phyloP scores from a whole-genome alignment of 2,113 vertebrate genomes.

The Lathamus discolor region DNA sequence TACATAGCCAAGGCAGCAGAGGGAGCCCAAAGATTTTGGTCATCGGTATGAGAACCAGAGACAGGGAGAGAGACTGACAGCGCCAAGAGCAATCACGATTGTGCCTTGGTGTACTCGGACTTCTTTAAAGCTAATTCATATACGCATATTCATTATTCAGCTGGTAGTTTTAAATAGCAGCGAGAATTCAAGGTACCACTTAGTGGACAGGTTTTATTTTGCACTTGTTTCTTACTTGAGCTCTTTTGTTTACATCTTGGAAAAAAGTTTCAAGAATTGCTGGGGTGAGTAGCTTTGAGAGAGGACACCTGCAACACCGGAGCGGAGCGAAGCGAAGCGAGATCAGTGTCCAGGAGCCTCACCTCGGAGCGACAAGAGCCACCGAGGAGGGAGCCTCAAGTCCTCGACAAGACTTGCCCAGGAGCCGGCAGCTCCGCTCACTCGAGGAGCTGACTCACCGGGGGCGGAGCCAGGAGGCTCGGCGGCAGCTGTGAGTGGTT shows the following conservation, averaged over 20 bases:
- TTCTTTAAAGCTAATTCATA: not conserved
- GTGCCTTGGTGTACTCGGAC: not conserved
- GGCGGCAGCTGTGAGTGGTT: too few relatives aligned
- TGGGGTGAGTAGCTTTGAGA: too few relatives aligned
- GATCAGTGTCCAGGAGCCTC: too few relatives aligned
- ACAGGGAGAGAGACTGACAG: accelerated
- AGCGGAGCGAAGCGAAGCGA: too few relatives aligned
- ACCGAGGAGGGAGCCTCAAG: too few relatives aligned
- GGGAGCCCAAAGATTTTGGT: conserved; percentile 18
- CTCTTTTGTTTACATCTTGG: not conserved
- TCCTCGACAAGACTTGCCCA: too few relatives aligned
- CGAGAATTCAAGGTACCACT: not conserved
- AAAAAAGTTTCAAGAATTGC: not conserved
- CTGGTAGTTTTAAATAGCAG: not conserved
- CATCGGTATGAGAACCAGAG: not conserved
- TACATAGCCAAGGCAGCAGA: not conserved
- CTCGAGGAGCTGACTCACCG: too few relatives aligned
- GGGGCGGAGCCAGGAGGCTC: too few relatives aligned
- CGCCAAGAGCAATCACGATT: accelerated
- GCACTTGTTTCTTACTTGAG: not conserved
- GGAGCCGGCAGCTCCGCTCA: too few relatives aligned
- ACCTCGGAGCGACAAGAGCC: too few relatives aligned
- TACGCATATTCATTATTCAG: not conserved
- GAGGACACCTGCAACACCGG: too few relatives aligned
- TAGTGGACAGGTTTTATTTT: not conserved